phyloP scores from a whole-genome alignment of 1,140 invertebrate species.

The Tenebrio molitor region DNA sequence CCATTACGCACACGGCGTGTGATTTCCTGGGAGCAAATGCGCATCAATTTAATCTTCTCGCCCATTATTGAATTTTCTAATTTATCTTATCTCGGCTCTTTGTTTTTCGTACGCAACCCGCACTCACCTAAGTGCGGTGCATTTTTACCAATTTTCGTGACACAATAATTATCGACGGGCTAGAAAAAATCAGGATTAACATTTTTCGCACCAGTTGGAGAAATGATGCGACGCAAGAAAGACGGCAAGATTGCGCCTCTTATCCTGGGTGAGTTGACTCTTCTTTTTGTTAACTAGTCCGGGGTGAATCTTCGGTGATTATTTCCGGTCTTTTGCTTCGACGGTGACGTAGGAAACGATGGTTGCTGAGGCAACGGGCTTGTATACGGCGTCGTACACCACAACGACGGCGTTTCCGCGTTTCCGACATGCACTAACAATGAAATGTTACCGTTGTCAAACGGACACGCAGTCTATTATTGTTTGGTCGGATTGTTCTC shows the following conservation, averaged over 20 bases:
- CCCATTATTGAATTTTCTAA: neutral
- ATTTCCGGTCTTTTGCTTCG: conserved; percentile 17
- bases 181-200: neutral
- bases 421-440: conserved; percentile 13
- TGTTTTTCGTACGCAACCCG: too few species aligned
- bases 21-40: too few species aligned
- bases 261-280: neutral
- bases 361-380: conserved; percentile 6
- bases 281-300: neutral
- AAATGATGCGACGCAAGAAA: neutral
- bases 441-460: conserved; percentile 28
- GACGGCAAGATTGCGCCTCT: conserved; percentile 9
- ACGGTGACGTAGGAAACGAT: conserved; percentile 10
- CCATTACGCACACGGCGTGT: neutral
- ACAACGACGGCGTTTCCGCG: conserved; percentile 23
- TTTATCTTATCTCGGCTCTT: neutral
- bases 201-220: neutral
- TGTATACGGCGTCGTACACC: conserved; percentile 20
- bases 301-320: conserved; percentile 7
- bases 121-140: neutral
- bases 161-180: conserved; percentile 15
- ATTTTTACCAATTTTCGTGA: conserved; percentile 26
- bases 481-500: conserved; percentile 9
- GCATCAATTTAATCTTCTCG: too few species aligned
- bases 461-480: conserved; percentile 15